These are phyloP conservation scores for Chlorospingus semifuscus DNA, from an alignment of 2,797 vertebrate species.

Conservation along the genomic window DNA sequence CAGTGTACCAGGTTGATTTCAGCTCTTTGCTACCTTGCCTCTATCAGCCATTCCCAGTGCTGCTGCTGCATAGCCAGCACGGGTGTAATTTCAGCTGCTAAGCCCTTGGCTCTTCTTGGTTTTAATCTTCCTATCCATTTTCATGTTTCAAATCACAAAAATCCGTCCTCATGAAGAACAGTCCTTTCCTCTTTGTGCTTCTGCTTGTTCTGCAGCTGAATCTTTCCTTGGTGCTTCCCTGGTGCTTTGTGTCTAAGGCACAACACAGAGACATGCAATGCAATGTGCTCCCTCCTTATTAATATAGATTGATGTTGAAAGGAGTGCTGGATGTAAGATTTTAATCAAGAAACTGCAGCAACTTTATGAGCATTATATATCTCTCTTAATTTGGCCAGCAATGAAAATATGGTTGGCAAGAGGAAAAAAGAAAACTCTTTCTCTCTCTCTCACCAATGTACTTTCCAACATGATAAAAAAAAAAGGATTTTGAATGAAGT, in stretches of 20 bases:
- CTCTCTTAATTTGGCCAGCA: slow-evolving; percentile 61
- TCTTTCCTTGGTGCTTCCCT: background rate
- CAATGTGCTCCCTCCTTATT: slow-evolving; percentile 31
- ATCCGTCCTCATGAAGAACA: rapidly evolving
- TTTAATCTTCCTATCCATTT: background rate
- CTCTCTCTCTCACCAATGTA: slow-evolving; percentile 20
- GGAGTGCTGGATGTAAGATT: slow-evolving; percentile 43
- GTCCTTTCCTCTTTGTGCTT: background rate
- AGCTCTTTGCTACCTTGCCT: background rate
- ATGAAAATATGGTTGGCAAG: slow-evolving; percentile 49
- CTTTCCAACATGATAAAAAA: slow-evolving; percentile 24
- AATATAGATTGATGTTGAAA: slow-evolving; percentile 59
- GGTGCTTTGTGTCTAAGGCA: slow-evolving; percentile 6
- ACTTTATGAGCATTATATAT: slow-evolving; percentile 65
- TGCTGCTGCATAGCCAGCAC: background rate
- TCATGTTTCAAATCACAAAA: background rate
- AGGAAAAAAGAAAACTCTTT: slow-evolving; percentile 25
- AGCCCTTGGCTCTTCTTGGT: background rate
- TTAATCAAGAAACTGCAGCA: slow-evolving; percentile 63
- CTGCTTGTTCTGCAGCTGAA: background rate
- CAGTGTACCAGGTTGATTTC: background rate
- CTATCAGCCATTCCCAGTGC: background rate
- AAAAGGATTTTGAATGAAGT: slow-evolving; percentile 57
- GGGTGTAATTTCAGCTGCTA: background rate
- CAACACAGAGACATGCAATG: background rate